Evolutionary conservation across 2,113 vertebrate genomes (phyloP), one percentile per base, ranked within the genome.

Genomic region (Typhlomys cinereus): DNA sequence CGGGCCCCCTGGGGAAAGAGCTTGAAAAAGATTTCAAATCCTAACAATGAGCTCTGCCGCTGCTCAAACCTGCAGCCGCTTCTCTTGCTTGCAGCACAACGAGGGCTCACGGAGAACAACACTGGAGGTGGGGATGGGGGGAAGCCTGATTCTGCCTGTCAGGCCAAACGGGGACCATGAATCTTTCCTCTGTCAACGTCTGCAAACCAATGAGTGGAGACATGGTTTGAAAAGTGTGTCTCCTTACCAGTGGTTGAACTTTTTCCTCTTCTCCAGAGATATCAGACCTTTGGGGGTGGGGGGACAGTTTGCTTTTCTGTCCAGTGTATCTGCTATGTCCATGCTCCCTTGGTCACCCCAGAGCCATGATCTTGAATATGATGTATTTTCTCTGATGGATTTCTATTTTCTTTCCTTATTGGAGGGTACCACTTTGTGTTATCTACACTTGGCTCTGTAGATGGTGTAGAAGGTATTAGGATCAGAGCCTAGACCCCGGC

Each of bases 21-120:
- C 91, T 96, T 96, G 66, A 93, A 97, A 96, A 95, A 91, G 86
- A 92, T 96, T 92, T 95, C 71, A 89, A 87, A 92, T 89, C 86
- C 48, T 95, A 93, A 89, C 86, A 91, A 52, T 76, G n/a, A n/a
- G 67, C 80, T 95, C 48, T 95, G n/a, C 31, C 46, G 89, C 75
- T 81, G 94, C 76, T 96, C 50, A 89, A 88, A 92, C 87, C 25
- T 4, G 94, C 93, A 92, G 95, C 92, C 54, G 92, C 93, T 94
- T 95, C 29, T 87, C 87, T 94, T 71, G 54, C 39, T 86, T 94
- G 27, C 79, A 85, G 92, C 83, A 89, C 62, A 96, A 84, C 93
- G 96, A 96, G 95, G 95, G 90, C 90, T 90, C 69, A 57, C 20
- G 69, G 31, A 50, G 88, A n/a, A n/a, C n/a, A n/a, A n/a, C n/a